phyloP scores from a whole-genome alignment of 2,797 vertebrate species.

The Enteromius paludinosus region DNA sequence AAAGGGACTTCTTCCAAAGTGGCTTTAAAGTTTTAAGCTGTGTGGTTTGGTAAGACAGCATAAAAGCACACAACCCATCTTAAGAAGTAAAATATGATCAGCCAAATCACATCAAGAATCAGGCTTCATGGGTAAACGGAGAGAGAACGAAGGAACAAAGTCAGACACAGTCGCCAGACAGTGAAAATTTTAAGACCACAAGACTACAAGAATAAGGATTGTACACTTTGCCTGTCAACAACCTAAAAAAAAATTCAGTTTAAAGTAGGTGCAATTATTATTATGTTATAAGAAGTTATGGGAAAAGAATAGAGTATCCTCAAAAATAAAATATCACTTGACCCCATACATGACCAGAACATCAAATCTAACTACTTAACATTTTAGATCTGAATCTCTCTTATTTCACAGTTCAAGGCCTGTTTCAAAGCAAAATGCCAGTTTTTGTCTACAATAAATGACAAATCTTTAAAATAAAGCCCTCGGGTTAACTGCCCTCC shows the following conservation, averaged over 20 bases:
- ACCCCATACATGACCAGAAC: background rate
- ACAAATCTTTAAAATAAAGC: slow-evolving; percentile 9
- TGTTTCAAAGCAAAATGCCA: background rate
- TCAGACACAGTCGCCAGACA: background rate
- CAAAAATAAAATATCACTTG: slow-evolving; percentile 1
- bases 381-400: background rate
- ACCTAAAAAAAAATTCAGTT: background rate
- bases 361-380: background rate
- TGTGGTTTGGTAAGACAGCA: slow-evolving; percentile 19
- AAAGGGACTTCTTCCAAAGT: slow-evolving; percentile 24
- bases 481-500: slow-evolving; percentile 46
- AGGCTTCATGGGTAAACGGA: slow-evolving; percentile 1
- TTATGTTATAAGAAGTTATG: background rate
- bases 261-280: background rate
- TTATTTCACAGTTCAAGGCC: background rate
- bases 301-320: background rate
- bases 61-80: slow-evolving; percentile 25
- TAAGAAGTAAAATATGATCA: slow-evolving; percentile 26
- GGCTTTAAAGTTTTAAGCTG: slow-evolving; percentile 38
- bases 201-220: background rate
- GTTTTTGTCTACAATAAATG: background rate
- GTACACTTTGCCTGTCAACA: background rate
- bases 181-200: background rate
- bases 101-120: slow-evolving; percentile 22
- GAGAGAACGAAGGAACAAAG: background rate